Conservation (phyloP, 2,888 invertebrate species). For the Apamea crenata region DNA sequence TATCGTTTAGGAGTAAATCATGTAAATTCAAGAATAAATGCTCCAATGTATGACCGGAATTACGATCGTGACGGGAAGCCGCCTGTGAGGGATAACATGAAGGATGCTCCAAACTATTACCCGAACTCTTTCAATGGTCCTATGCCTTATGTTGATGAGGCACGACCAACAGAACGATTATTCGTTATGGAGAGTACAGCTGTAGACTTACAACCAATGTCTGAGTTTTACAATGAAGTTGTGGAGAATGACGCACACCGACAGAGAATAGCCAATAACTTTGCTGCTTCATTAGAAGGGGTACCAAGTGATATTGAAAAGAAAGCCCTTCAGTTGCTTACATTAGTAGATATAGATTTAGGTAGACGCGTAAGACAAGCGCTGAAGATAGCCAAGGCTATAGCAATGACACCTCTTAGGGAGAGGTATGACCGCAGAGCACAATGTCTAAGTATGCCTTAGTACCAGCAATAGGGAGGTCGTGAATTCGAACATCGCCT, state of each 20-base stretch:
- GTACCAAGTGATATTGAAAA: conserved; percentile 24
- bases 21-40: conserved; percentile 63
- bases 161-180: conserved; percentile 33
- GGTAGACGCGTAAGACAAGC: conserved; percentile 27
- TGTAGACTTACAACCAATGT: conserved; percentile 46
- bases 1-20: conserved; percentile 70
- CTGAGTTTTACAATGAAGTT: conserved; percentile 49
- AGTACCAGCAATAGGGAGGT: not conserved
- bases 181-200: conserved; percentile 40
- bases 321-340: conserved; percentile 19
- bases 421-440: conserved; percentile 32
- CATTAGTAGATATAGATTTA: conserved; percentile 14
- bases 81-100: conserved; percentile 65
- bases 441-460: conserved; percentile 23
- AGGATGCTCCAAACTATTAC: conserved; percentile 70
- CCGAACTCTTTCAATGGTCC: conserved; percentile 57
- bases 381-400: conserved; percentile 9
- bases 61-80: conserved; percentile 69
- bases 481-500: not conserved
- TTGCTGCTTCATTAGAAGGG: conserved; percentile 25
- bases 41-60: conserved; percentile 63
- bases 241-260: conserved; percentile 54
- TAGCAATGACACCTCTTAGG: conserved; percentile 14
- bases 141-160: conserved; percentile 67
- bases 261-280: conserved; percentile 28